These are phyloP conservation scores for Pemphredon lugubris DNA, from an alignment of 2,888 invertebrate genomes.

Conservation along the genomic window DNA sequence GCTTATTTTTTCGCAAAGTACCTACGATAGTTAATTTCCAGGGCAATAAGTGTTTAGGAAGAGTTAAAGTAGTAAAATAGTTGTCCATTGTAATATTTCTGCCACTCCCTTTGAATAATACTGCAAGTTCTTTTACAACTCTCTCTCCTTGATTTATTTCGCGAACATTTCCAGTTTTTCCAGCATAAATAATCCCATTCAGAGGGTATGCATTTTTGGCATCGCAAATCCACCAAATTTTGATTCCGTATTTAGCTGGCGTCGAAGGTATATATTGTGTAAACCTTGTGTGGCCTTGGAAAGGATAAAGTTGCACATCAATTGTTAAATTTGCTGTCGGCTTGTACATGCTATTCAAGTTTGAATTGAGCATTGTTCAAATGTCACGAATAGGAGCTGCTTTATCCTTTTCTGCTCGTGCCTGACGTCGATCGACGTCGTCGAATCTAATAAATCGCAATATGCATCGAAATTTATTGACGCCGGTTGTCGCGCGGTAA, in stretches of 20 bases:
- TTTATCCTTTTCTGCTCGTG: constrained; percentile 45
- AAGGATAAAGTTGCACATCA: constrained; percentile 71
- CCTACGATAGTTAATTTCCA: constrained; percentile 60
- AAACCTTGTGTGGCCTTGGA: constrained; percentile 65
- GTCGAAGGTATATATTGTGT: constrained; percentile 67
- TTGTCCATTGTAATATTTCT: constrained; percentile 66
- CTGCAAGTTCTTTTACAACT: constrained; percentile 67
- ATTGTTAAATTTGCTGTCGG: constrained; percentile 67
- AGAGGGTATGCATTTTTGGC: constrained; percentile 65
- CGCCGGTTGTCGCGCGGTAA: constrained; percentile 13
- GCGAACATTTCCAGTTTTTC: constrained; percentile 49
- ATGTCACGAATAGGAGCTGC: constrained; percentile 60
- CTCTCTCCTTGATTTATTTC: constrained; percentile 64
- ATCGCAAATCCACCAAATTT: constrained; percentile 69
- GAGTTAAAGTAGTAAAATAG: constrained; percentile 60
- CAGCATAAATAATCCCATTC: constrained; percentile 60
- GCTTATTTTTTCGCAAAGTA: constrained; percentile 57
- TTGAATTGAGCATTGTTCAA: constrained; percentile 70
- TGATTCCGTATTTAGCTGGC: constrained; percentile 68
- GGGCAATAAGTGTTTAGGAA: constrained; percentile 54
- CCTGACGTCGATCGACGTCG: background rate
- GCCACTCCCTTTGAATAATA: constrained; percentile 57
- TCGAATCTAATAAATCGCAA: constrained; percentile 21
- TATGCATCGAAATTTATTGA: constrained; percentile 2
- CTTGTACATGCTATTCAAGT: constrained; percentile 63